These are phyloP conservation scores for Drosophila monieri DNA, from an alignment of 2,888 invertebrate species.

Conservation along the genomic window DNA sequence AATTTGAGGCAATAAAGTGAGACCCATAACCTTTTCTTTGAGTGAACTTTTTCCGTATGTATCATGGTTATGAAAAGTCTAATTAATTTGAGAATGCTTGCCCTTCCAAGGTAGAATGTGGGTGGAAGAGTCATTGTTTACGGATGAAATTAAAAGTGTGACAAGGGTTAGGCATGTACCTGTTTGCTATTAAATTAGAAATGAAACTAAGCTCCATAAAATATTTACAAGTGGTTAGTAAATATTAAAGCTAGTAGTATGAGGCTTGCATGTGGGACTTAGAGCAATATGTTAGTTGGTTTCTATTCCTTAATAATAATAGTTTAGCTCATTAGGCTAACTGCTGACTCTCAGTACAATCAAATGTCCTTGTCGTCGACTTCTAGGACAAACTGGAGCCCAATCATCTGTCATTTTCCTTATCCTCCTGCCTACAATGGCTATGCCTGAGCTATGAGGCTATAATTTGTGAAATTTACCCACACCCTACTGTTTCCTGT, in stretches of 20 bases:
- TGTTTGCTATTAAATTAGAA: not conserved
- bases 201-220: not conserved
- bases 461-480: constrained; percentile 46
- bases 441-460: constrained; percentile 23
- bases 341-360: constrained; percentile 22
- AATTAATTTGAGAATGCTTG: not conserved
- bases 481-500: constrained; percentile 24
- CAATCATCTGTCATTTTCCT: constrained; percentile 35
- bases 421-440: constrained; percentile 17
- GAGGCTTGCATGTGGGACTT: not conserved
- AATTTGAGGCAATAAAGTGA: not conserved
- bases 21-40: not conserved
- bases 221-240: not conserved
- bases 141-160: constrained; percentile 2
- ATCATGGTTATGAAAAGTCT: not conserved
- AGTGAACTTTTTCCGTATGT: not conserved
- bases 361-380: constrained; percentile 20
- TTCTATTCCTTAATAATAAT: not conserved
- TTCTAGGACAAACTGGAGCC: constrained; percentile 8
- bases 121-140: not conserved
- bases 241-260: not conserved
- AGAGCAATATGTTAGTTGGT: not conserved
- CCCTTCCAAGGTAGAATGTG: not conserved
- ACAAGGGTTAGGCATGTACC: not conserved
- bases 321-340: not conserved